Conservation (phyloP, 2,113 vertebrate species). For the Apteryx owenii region DNA sequence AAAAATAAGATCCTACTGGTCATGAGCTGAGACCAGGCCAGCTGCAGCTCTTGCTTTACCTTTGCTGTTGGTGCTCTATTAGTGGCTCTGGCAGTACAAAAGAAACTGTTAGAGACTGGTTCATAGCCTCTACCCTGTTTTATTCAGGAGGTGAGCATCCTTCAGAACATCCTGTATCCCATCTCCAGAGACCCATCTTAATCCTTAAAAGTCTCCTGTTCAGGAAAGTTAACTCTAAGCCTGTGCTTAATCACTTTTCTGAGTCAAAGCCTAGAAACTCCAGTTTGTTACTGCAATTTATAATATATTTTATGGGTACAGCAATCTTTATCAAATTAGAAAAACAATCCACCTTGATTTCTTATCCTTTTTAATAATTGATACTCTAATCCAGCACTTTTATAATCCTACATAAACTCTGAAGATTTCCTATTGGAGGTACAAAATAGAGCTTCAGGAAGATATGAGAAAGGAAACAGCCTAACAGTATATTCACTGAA, state of each 20-base stretch:
- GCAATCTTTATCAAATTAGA: not conserved
- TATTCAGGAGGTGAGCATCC: not conserved
- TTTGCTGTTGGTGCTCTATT: not conserved
- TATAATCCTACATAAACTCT: not conserved
- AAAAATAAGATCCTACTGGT: not conserved
- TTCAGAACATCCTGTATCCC: not conserved
- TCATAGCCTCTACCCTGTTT: not conserved
- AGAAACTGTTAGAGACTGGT: not conserved
- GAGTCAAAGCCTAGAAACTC: not conserved
- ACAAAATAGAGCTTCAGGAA: slow-evolving; percentile 1
- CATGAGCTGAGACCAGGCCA: not conserved
- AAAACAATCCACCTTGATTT: not conserved
- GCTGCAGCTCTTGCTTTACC: not conserved
- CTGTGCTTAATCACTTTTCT: not conserved
- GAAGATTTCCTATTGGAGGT: not conserved
- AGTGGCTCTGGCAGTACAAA: not conserved
- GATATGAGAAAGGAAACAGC: not conserved
- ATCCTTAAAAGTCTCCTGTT: not conserved
- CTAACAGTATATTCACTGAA: not conserved
- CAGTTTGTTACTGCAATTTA: not conserved
- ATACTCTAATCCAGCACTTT: not conserved
- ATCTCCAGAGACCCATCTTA: not conserved
- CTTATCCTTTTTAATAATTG: not conserved
- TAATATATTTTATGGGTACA: not conserved
- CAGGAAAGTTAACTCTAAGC: not conserved